A percentile compares a stretch with the other conserved stretches of the same genome.
Evolutionary conservation across 2,888 invertebrate genomes (phyloP).

Genomic region (Steinernema hermaphroditum): DNA sequence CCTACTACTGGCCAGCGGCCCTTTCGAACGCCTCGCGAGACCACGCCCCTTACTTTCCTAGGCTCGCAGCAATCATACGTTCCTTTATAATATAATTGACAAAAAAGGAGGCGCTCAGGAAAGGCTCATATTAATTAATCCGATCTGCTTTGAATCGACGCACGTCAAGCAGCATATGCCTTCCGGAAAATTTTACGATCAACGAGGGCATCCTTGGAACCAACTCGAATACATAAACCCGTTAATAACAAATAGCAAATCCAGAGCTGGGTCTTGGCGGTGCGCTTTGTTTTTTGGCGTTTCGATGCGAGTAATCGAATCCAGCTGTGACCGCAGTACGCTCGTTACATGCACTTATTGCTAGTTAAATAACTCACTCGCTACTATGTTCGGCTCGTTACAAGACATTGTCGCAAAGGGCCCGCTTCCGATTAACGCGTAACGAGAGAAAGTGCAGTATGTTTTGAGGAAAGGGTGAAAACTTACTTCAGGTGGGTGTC

Average conservation of each 20-base stretch:
- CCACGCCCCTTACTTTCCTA: conserved; percentile 12
- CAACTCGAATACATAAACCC: conserved; percentile 9
- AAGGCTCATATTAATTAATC: conserved; percentile 13
- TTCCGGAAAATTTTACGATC: too few species aligned
- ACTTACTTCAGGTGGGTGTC: conserved; percentile 45
- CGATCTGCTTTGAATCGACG: background rate
- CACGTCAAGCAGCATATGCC: too few species aligned
- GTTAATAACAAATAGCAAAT: conserved; percentile 18
- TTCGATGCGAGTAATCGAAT: background rate
- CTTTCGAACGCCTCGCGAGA: conserved; percentile 12
- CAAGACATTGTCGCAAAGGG: conserved; percentile 2
- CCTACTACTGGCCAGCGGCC: conserved; percentile 24
- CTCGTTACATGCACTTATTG: conserved; percentile 18
- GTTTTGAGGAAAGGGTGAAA: background rate
- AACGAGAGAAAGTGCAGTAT: background rate
- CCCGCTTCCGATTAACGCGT: conserved; percentile 13
- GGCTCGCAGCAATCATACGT: conserved; percentile 20
- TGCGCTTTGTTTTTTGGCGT: background rate
- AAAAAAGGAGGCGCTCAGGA: background rate
- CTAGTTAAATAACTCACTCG: background rate
- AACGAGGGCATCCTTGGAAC: background rate
- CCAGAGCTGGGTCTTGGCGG: background rate
- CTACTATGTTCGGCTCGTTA: background rate
- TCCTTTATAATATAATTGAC: conserved; percentile 29
- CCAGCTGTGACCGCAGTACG: background rate